A percentile compares a stretch with the other conserved stretches of the same genome.
Conservation (phyloP, 1,140 invertebrate genomes). For the Carposina sasakii region DNA sequence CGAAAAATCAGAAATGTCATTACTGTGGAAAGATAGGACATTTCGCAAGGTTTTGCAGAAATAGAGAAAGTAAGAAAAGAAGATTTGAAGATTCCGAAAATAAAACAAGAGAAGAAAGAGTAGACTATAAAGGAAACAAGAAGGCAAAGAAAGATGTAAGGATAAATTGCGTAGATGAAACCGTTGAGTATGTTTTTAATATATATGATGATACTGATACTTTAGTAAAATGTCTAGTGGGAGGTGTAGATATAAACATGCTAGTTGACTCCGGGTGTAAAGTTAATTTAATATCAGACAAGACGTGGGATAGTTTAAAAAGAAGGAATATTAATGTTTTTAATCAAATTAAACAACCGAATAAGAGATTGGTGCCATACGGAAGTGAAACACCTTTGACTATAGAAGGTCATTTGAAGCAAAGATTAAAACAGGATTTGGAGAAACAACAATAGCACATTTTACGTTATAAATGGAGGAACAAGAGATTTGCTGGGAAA, state of each 20-base stretch:
- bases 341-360: not conserved
- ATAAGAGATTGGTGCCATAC: not conserved
- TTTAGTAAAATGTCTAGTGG: not conserved
- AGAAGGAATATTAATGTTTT: not conserved
- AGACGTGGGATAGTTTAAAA: not conserved
- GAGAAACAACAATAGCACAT: not conserved
- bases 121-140: not conserved
- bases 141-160: not conserved
- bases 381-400: not conserved
- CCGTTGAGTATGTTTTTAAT: not conserved
- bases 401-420: not conserved
- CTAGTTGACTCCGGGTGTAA: not conserved
- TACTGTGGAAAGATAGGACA: not conserved
- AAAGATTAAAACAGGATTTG: not conserved
- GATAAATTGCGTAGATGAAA: not conserved
- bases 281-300: not conserved
- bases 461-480: conserved; percentile 18
- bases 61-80: not conserved
- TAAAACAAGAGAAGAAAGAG: not conserved
- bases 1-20: not conserved
- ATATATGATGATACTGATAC: not conserved
- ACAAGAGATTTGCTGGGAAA: conserved; percentile 15
- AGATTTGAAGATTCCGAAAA: not conserved
- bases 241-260: not conserved
- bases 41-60: not conserved